These are phyloP conservation scores for Channa maculata DNA, from an alignment of 2,113 vertebrate genomes.

Conservation along the genomic window DNA sequence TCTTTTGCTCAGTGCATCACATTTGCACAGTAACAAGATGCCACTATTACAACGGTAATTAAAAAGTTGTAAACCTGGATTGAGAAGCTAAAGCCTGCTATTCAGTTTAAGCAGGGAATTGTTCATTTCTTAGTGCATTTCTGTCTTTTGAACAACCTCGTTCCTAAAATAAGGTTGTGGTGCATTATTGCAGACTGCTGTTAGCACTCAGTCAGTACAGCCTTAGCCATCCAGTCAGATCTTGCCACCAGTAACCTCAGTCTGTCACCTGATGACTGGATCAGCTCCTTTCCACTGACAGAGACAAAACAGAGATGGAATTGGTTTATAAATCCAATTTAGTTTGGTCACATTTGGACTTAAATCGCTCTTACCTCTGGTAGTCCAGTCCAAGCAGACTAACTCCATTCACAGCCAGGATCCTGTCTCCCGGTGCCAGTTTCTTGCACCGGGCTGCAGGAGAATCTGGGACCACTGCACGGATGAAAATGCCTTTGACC, in stretches of 20 bases:
- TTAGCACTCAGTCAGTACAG: constrained; percentile 63
- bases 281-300: constrained; percentile 80
- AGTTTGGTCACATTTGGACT: not conserved
- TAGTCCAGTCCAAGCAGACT: constrained; percentile 81
- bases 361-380: constrained; percentile 60
- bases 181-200: not conserved
- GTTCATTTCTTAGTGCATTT: constrained; percentile 30
- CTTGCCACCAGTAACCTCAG: constrained; percentile 79
- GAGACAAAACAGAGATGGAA: constrained; percentile 4
- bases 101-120: not conserved
- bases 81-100: not conserved
- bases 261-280: constrained; percentile 79
- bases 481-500: constrained; percentile 81
- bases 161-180: not conserved
- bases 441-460: constrained; percentile 77
- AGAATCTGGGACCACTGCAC: constrained; percentile 80
- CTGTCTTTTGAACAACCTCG: not conserved
- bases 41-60: not conserved
- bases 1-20: not conserved
- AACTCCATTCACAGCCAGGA: constrained; percentile 85
- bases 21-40: not conserved
- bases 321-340: too few species aligned
- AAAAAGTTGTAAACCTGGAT: not conserved
- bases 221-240: constrained; percentile 58
- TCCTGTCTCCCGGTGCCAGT: constrained; percentile 79